These are phyloP conservation scores for Euclidia mi DNA, from an alignment of 2,888 invertebrate genomes.

Conservation along the genomic window DNA sequence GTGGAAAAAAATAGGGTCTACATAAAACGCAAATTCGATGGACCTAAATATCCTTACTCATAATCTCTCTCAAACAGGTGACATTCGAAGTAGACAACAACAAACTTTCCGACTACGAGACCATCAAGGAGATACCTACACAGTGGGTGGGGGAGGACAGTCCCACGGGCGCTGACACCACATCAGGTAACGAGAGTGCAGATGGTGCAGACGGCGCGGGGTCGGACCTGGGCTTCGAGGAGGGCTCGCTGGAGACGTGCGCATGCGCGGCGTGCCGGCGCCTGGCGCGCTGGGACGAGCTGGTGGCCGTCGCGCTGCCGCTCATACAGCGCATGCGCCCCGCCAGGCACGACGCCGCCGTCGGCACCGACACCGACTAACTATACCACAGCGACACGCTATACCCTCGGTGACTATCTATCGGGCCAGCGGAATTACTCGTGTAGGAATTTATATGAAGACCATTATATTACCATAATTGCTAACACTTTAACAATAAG, in stretches of 20 bases:
- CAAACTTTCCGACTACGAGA: conserved; percentile 54
- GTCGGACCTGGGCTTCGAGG: conserved; percentile 82
- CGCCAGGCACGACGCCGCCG: conserved; percentile 76
- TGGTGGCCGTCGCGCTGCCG: conserved; percentile 93
- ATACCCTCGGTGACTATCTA: no score
- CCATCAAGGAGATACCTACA: conserved; percentile 14
- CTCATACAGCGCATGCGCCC: conserved; percentile 91
- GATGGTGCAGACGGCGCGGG: conserved; percentile 4
- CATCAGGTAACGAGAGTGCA: conserved; percentile 5
- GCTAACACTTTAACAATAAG: no score
- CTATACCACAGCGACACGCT: no score
- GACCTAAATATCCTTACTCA: no score
- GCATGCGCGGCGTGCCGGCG: conserved; percentile 75
- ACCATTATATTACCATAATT: no score
- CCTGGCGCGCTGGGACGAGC: conserved; percentile 92
- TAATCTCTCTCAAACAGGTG: conserved; percentile 63
- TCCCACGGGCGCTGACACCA: no score
- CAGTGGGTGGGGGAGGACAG: no score
- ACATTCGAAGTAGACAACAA: conserved; percentile 74
- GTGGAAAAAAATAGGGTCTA: no score
- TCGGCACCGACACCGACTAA: conserved; percentile 85
- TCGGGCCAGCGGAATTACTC: no score
- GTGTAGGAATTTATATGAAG: no score
- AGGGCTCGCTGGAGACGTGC: conserved; percentile 79
- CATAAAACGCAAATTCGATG: no score